Evolutionary conservation across 2,113 vertebrate genomes (phyloP).

Genomic region (Gadus macrocephalus): DNA sequence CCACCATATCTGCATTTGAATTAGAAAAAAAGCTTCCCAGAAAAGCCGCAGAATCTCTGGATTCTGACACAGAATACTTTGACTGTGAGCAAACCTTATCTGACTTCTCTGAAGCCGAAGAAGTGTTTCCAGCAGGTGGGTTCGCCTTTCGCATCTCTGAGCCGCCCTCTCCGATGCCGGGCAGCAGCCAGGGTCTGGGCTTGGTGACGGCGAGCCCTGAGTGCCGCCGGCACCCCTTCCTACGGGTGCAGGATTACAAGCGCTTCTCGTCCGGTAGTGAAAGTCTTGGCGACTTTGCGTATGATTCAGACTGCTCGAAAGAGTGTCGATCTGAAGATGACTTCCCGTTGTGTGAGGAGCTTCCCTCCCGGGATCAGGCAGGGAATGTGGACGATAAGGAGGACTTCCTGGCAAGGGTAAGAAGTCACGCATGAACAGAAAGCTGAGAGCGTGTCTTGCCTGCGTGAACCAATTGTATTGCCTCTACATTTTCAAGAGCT

Average conservation of each 20-base stretch:
- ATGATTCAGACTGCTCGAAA: slow-evolving; percentile 59
- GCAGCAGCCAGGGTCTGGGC: slow-evolving; percentile 29
- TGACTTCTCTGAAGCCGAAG: slow-evolving; percentile 61
- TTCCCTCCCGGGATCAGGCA: slow-evolving; percentile 61
- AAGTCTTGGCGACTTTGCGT: slow-evolving; percentile 63
- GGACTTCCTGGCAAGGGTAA: slow-evolving; percentile 83
- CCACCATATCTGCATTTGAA: slow-evolving; percentile 20
- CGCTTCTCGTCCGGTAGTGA: slow-evolving; percentile 53
- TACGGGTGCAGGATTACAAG: slow-evolving; percentile 36
- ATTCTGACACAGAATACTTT: slow-evolving; percentile 69
- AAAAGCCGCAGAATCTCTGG: slow-evolving; percentile 30
- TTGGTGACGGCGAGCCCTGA: slow-evolving; percentile 20
- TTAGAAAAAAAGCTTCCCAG: slow-evolving; percentile 3
- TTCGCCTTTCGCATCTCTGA: slow-evolving; percentile 52
- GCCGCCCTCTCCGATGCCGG: slow-evolving; percentile 50
- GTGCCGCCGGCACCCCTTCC: slow-evolving; percentile 15
- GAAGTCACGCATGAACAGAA: slow-evolving; percentile 59
- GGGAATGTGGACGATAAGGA: slow-evolving; percentile 73
- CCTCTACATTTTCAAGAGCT: slow-evolving; percentile 13
- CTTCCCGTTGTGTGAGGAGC: slow-evolving; percentile 75
- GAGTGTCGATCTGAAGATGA: slow-evolving; percentile 44
- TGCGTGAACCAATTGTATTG: slow-evolving; percentile 32
- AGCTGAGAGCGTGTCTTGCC: slow-evolving; percentile 22
- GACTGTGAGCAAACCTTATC: slow-evolving; percentile 64
- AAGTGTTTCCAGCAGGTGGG: slow-evolving; percentile 20